Evolutionary conservation across 53 echinoderm and acorn worm species (phyloP), one percentile per base, ranked within the genome.

Genomic region (Echinometra lucunter): DNA sequence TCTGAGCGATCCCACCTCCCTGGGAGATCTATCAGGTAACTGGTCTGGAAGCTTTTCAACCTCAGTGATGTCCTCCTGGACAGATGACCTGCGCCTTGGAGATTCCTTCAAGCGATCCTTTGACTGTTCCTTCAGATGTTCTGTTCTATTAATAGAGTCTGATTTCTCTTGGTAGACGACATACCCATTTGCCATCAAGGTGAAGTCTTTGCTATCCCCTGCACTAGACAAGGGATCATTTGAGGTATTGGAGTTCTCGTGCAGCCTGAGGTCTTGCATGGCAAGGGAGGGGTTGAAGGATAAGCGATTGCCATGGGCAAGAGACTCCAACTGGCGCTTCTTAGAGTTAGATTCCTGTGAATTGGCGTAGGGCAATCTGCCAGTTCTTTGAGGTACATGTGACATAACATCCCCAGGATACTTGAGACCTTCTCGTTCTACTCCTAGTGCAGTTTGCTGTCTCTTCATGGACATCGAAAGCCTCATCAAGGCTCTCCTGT

Each of bases 331-430:
- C 53, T 93, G 93, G 80, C 58, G 78, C 57, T 60, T 93, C 58
- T 93, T 93, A 37, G 93, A 80, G 81, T 57, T 47, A 0, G 93
- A 32, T 3, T 93, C 93, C 18, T 75, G 80, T 3, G 23, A 45
- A 34, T 16, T 45, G n/a, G 92, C 44, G 9, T 49, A 82, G 40
- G 55, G 58, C 5, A 74, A 28, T 5, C 81, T 32, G 11, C 93
- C 82, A 6, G 80, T 37, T 12, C 80, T 28, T 9, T 42, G 55
- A 53, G 93, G 81, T 3, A 40, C 18, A 30, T 81, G 25, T 21
- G 93, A 37, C 80, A 93, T 53, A 37, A 93, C 93, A 23, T 93
- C 93, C 27, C 93, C 93, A 13, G 93, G 81, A 37, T 93, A 93
- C 58, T 93, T 93, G 12, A 93, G 37, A 37, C 78, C 93, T 57